Evolutionary conservation across 2,113 vertebrate genomes (phyloP).

Genomic region (Otus sunia): DNA sequence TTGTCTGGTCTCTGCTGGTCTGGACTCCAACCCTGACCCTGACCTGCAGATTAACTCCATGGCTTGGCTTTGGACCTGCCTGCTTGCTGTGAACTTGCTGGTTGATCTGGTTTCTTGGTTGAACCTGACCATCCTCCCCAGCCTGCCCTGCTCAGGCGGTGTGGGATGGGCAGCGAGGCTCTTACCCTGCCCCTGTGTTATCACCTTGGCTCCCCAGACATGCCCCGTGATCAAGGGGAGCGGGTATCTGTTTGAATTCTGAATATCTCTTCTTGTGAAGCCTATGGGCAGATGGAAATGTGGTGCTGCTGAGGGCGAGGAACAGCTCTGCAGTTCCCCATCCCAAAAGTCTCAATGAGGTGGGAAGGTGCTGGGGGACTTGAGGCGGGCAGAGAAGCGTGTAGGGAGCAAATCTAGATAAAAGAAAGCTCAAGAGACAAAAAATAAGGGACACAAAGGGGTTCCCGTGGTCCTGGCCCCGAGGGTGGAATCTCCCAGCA

Average conservation of each 20-base stretch:
- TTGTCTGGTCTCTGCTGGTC: not conserved
- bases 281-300: not conserved
- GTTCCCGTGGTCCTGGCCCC: not conserved
- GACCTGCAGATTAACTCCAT: not conserved
- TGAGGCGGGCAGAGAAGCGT: not conserved
- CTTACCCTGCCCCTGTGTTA: not conserved
- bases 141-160: not conserved
- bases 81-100: not conserved
- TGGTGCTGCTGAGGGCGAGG: not conserved
- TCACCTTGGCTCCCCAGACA: not conserved
- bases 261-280: not conserved
- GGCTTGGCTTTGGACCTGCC: not conserved
- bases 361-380: not conserved
- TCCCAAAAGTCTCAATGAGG: not conserved
- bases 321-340: not conserved
- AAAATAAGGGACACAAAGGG: not conserved
- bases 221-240: not conserved
- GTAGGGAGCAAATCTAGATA: not conserved
- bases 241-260: not conserved
- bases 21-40: not conserved
- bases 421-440: not conserved
- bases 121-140: too few relatives aligned
- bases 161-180: not conserved
- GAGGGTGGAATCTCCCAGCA: not conserved
- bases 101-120: not conserved